phyloP scores from a whole-genome alignment of 2,113 vertebrate species.

The Sisor rabdophorus region DNA sequence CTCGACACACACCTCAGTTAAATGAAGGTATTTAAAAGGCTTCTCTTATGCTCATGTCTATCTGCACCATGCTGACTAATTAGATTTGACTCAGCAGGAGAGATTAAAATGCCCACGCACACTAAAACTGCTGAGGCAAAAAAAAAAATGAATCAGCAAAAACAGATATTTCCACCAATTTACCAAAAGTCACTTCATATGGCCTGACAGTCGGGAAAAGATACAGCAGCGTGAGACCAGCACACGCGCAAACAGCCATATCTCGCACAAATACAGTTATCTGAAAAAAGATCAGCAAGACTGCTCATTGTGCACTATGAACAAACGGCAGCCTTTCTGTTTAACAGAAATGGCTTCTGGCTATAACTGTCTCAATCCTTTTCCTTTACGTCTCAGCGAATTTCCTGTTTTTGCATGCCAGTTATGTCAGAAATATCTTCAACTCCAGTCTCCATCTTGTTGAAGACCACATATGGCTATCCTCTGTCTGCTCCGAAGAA shows the following conservation, averaged over 20 bases:
- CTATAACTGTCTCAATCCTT: background rate
- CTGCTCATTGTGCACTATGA: background rate
- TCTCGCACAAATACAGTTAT: background rate
- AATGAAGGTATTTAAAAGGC: background rate
- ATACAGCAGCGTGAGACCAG: background rate
- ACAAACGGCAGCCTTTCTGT: background rate
- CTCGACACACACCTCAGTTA: background rate
- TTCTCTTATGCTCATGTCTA: conserved; percentile 27
- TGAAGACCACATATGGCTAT: conserved; percentile 26
- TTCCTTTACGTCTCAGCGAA: background rate
- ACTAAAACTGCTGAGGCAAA: conserved; percentile 29
- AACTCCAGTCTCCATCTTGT: conserved; percentile 35
- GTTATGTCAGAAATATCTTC: conserved; percentile 11
- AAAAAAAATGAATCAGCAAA: conserved; percentile 34
- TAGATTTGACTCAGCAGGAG: conserved; percentile 45
- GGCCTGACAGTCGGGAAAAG: conserved; percentile 15
- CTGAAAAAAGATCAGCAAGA: conserved; percentile 21
- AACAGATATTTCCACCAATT: background rate
- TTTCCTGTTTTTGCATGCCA: conserved; percentile 7
- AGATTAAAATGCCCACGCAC: conserved; percentile 29
- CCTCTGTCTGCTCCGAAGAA: conserved; percentile 17
- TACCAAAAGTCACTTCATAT: conserved; percentile 8
- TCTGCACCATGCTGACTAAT: conserved; percentile 39
- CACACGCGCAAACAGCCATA: background rate
- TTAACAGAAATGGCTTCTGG: conserved; percentile 2